These are phyloP conservation scores for Hypanus sabinus DNA, from an alignment of 2,113 vertebrate genomes.

Conservation along the genomic window DNA sequence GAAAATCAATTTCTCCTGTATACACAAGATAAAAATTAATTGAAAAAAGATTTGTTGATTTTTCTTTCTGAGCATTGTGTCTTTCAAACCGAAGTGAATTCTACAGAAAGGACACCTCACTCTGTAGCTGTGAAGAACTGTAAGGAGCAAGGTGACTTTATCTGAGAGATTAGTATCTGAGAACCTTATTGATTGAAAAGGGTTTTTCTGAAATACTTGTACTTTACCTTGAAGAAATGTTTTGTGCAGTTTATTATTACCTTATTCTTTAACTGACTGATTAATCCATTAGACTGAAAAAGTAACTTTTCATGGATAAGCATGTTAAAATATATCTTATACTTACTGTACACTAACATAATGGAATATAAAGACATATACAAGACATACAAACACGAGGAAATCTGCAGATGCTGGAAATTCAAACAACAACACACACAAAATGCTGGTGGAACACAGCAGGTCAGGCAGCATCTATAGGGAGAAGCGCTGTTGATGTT, in stretches of 20 bases:
- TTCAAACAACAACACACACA: no score
- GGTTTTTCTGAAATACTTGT: slow-evolving; percentile 9
- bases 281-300: background rate
- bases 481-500: no score
- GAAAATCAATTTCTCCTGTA: background rate
- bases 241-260: background rate
- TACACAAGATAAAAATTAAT: background rate
- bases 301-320: background rate
- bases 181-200: slow-evolving; percentile 7
- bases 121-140: background rate
- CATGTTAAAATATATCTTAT: background rate
- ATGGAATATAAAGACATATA: background rate
- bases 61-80: background rate
- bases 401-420: no score
- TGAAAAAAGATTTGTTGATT: slow-evolving; percentile 21
- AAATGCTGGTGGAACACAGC: no score
- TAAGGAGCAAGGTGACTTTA: no score
- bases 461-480: no score
- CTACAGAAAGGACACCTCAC: background rate
- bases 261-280: background rate
- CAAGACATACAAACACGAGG: background rate
- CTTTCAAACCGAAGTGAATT: background rate
- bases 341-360: no score
- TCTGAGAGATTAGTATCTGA: slow-evolving; percentile 23
- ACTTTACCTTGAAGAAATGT: background rate